These are phyloP conservation scores for Apodemia duryi DNA, from an alignment of 2,888 invertebrate species.

Conservation along the genomic window DNA sequence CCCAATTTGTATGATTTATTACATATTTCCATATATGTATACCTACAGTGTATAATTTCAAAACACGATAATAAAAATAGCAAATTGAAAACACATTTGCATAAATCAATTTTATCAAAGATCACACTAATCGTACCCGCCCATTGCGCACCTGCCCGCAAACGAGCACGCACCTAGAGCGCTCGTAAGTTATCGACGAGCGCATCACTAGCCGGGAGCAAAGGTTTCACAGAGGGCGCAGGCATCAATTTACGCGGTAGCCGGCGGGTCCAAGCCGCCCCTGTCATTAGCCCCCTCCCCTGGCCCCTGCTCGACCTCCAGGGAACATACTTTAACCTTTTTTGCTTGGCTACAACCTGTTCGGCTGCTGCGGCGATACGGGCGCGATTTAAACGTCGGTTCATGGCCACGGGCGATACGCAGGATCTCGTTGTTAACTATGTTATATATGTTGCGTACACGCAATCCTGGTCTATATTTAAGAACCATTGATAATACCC, in stretches of 20 bases:
- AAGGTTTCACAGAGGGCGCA: constrained; percentile 73
- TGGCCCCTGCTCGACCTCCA: constrained; percentile 35
- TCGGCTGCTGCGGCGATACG: constrained; percentile 69
- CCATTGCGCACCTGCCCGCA: constrained; percentile 28
- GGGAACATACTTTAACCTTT: constrained; percentile 74
- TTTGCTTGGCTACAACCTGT: constrained; percentile 77
- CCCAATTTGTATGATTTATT: background rate
- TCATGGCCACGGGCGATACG: constrained; percentile 74
- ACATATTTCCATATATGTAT: background rate
- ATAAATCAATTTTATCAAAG: constrained; percentile 22
- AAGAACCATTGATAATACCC: background rate
- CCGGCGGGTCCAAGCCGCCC: constrained; percentile 76
- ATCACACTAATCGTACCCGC: constrained; percentile 35
- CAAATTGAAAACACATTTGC: constrained; percentile 17
- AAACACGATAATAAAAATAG: constrained; percentile 9
- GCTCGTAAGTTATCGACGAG: constrained; percentile 65
- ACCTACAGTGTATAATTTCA: background rate
- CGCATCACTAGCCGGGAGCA: constrained; percentile 77
- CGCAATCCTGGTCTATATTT: background rate
- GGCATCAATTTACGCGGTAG: constrained; percentile 78
- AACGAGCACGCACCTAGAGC: constrained; percentile 38
- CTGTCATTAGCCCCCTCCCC: constrained; percentile 67
- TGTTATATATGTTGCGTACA: background rate
- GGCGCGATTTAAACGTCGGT: constrained; percentile 68
- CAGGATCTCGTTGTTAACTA: constrained; percentile 32